Evolutionary conservation across 2,797 vertebrate species (phyloP), one percentile per base, ranked within the genome.

Genomic region (Bryconaethiops microstoma): DNA sequence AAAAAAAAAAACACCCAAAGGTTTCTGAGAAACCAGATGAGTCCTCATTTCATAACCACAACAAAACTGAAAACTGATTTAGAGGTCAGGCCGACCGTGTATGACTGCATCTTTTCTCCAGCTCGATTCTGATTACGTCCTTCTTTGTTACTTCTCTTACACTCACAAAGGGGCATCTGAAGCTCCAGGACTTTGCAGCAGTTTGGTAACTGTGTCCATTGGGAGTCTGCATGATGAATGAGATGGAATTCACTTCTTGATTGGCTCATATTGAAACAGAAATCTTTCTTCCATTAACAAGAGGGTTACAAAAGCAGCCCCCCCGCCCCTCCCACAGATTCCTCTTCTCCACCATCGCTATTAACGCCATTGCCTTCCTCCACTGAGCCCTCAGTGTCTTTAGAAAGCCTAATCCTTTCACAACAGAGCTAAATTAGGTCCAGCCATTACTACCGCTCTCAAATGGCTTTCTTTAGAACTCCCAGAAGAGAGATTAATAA

Each of bases 171-270:
- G 67, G 52, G 71, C 57, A 25, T n/a, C 57, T n/a, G 63, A 48
- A 78, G 48, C 50, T 79, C 72, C 39, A 23, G 59, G 74, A 40
- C n/a, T 39, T 63, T 63, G 77, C 55, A 69, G 71, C 12, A 70
- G 72, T 54, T 83, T 60, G 45, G 63, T 79, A 75, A 76, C 77
- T 71, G 77, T 57, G 73, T 73, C 78, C 65, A 76, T 72, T 40
- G 48, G 77, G 77, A 83, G 77, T 68, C 67, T 71, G 76, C 76
- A 83, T 83, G 77, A 83, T 83, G 60, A 83, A 80, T 79, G 77
- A 57, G 73, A 25, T 70, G 72, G 39, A 79, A 74, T 74, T 76
- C 50, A n/a, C 73, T 40, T 54, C 25, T 25, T 83, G 78, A 83
- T 77, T 67, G 78, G 68, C 69, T 65, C 29, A 64, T 83, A 77